Evolutionary conservation across 2,888 invertebrate species (phyloP), one percentile per base, ranked within the genome.

Genomic region (Hemicrepidius hirtus): DNA sequence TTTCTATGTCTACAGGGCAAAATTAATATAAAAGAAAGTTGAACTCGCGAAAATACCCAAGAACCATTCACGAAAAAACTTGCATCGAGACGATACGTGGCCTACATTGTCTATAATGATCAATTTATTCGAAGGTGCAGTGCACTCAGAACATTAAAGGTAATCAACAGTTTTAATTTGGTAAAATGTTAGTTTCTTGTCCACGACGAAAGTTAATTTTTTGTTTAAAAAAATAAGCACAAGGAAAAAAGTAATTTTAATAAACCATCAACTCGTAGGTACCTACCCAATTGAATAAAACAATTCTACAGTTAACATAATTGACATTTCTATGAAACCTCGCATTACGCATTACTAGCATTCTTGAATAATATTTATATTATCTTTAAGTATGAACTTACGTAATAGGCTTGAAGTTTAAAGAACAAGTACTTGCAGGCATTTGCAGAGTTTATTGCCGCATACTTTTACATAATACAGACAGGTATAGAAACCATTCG

Each of bases 11-110:
- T 49, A 62, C 40, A 62, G 60, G 68, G 60, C 60, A 60, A 40
- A 24, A 68, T 68, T 68, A 68, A 46, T 68, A 60, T 68, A 68
- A 68, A 68, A 68, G 68, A 68, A 68, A 68, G 68, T 62, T 49
- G 53, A 53, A 20, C 60, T 62, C 49, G 35, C 68, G 18, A 62
- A 55, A 60, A 68, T 60, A 60, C 32, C 50, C 49, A 40, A 40
- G 37, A 59, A 62, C 44, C 49, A 68, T 68, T 62, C 60, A 68
- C 68, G 46, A 68, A 68, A 68, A 68, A 68, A 68, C 59, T 37
- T 7, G 21, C 40, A 62, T 41, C 68, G 49, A 37, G 57, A 53
- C 46, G 32, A 18, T 46, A 32, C 55, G 46, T 60, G 68, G 62
- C 68, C 68, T 68, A 68, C 68, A 49, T 68, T 37, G 37, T 35